Evolutionary conservation across 2,797 vertebrate genomes (phyloP).

Genomic region (Diplodus sargus): DNA sequence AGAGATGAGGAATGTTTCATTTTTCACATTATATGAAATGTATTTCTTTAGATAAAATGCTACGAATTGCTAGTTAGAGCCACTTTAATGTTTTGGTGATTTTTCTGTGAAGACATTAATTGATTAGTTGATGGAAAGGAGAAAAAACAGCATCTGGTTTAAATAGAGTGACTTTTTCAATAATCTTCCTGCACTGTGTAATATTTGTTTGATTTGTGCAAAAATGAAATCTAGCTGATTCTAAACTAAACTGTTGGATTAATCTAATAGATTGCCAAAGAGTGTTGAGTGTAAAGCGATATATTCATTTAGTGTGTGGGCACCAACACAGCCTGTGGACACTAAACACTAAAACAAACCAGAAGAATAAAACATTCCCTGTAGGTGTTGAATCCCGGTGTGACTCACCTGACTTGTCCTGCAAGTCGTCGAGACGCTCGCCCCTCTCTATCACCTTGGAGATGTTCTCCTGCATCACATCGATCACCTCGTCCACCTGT

Average conservation of each 20-base stretch:
- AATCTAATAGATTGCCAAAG: not conserved
- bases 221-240: too few relatives aligned
- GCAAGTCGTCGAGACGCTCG: slow-evolving; percentile 96
- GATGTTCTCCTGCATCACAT: slow-evolving; percentile 99
- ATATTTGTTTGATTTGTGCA: too few relatives aligned
- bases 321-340: not conserved
- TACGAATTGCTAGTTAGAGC: too few relatives aligned
- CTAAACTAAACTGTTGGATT: not conserved
- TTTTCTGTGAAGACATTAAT: not conserved
- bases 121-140: not conserved
- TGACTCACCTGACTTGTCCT: slow-evolving; percentile 96
- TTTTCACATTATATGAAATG: too few relatives aligned
- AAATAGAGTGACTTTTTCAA: too few relatives aligned
- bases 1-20: too few relatives aligned
- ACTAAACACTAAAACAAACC: slow-evolving; percentile 3
- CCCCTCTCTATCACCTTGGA: slow-evolving; percentile 98
- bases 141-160: not conserved
- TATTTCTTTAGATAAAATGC: too few relatives aligned
- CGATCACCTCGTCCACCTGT: slow-evolving; percentile 98
- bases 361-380: slow-evolving; percentile 2
- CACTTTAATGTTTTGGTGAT: not conserved
- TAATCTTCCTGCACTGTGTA: not conserved
- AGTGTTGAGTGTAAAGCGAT: not conserved
- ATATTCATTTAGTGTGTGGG: not conserved
- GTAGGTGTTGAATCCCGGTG: not conserved